Base-by-base conservation (phyloP, 2,888 invertebrate genomes). In the Pterostichus madidus region DNA sequence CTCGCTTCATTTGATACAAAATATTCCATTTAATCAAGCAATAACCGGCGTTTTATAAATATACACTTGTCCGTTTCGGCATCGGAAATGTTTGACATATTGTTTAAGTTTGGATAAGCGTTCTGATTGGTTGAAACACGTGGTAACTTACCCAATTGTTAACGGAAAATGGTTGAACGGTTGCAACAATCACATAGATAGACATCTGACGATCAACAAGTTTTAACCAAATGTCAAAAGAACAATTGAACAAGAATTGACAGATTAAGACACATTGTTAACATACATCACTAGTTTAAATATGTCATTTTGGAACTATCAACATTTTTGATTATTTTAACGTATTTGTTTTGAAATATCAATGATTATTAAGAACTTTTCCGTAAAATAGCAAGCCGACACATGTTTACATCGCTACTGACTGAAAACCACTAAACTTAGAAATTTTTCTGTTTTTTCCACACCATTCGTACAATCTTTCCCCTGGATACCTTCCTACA, bases 371-470 rank as follows among this genome's bases (percentile, higher is more conserved):
- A 80, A 49, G 76, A 84, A 77, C 75, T 83, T 84, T 84, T 80
- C 71, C 76, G 78, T 84, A 80, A 84, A 83, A 83, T 84, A 81
- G 85, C 81, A 80, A 80, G 77, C 83, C 49, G 81, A 84, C 83
- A 84, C 84, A 83, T 84, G 84, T 85, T 85, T 85, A 84, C 84
- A 84, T 84, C 84, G 71, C 84, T 64, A 85, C 83, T 82, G 84
- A 84, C 83, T 85, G 82, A 83, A 84, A 84, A 83, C 84, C 84
- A 84, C 84, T 84, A 83, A 85, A 85, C 83, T 84, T 84, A 83
- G 85, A 84, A 85, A 83, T 83, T 84, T 85, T 85, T 84, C 84
- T 84, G 83, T 80, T 84, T 84, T 84, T 84, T 83, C 59, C 84
- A 81, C 53, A 61, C 39, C 52, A 75, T 82, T 84, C 84, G 71